Percentiles rank a stretch among this genome's conserved stretches.
Conservation (phyloP, 2,888 invertebrate species). For the Nomada lathburiana region DNA sequence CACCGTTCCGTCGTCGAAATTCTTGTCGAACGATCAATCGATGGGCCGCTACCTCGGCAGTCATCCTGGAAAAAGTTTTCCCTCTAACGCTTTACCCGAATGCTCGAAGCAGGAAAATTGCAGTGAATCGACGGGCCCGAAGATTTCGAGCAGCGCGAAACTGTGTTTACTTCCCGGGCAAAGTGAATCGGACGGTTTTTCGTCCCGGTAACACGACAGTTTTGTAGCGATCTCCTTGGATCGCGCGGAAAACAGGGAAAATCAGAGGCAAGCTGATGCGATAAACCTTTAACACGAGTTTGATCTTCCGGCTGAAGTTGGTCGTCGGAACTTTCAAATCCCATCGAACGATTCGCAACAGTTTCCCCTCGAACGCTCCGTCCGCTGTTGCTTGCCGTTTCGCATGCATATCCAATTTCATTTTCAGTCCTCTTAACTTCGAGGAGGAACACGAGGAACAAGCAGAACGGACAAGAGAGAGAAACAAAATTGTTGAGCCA, state of each 20-base stretch:
- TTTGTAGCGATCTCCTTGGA: background rate
- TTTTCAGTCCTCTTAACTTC: background rate
- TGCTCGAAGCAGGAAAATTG: background rate
- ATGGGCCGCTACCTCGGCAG: background rate
- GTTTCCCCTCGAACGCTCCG: constrained; percentile 1
- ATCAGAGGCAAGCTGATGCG: constrained; percentile 10
- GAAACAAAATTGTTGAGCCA: too few species aligned
- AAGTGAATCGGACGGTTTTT: constrained; percentile 4
- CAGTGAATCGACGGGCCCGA: background rate
- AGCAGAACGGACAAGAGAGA: background rate
- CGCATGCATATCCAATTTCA: background rate
- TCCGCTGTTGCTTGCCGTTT: background rate
- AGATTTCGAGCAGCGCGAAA: background rate
- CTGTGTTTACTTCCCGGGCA: background rate
- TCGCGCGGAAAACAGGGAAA: constrained; percentile 4
- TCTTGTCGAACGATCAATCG: constrained; percentile 13
- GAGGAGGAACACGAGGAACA: background rate
- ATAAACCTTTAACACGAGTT: constrained; percentile 53
- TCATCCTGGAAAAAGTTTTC: background rate
- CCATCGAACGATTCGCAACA: constrained; percentile 1
- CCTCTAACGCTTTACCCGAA: constrained; percentile 2
- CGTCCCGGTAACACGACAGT: constrained; percentile 6
- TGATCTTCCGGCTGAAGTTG: constrained; percentile 37
- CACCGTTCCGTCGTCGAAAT: constrained; percentile 5
- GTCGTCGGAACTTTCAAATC: constrained; percentile 28